A percentile compares a stretch with the other conserved stretches of the same genome.
These are phyloP conservation scores for Sterna hirundo DNA, from an alignment of 2,113 vertebrate genomes.

Conservation along the genomic window DNA sequence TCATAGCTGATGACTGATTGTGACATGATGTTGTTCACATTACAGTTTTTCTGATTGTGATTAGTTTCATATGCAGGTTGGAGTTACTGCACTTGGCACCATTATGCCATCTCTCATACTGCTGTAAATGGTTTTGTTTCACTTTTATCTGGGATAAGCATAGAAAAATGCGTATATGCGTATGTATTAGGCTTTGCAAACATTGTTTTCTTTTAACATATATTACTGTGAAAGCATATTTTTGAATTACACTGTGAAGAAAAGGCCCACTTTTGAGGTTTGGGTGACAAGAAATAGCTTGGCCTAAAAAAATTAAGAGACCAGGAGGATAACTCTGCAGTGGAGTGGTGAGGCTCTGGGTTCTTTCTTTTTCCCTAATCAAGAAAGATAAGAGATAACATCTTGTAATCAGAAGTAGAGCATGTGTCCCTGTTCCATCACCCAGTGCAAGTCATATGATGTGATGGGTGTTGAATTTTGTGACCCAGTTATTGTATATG, in stretches of 20 bases:
- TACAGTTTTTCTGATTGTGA: not conserved
- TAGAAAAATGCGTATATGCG: not conserved
- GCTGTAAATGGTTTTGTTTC: not conserved
- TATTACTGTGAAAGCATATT: not conserved
- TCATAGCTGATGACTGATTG: not conserved
- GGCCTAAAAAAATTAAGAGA: not conserved
- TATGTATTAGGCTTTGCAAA: not conserved
- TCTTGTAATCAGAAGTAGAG: not conserved
- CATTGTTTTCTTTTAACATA: not conserved
- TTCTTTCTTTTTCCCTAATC: not conserved
- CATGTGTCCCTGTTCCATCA: not conserved
- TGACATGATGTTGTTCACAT: not conserved
- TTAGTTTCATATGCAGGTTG: not conserved
- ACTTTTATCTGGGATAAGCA: not conserved
- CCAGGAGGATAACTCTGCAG: not conserved
- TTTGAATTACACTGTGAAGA: not conserved
- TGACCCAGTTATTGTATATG: not conserved
- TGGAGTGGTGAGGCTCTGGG: not conserved
- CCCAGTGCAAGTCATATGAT: not conserved
- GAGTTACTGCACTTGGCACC: not conserved
- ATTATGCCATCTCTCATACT: not conserved
- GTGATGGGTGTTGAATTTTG: slow-evolving; percentile 1
- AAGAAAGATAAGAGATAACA: not conserved
- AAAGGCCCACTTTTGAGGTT: not conserved
- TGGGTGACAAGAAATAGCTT: not conserved